Conservation (phyloP, 2,113 vertebrate genomes). For the Xenopus tropicalis region DNA sequence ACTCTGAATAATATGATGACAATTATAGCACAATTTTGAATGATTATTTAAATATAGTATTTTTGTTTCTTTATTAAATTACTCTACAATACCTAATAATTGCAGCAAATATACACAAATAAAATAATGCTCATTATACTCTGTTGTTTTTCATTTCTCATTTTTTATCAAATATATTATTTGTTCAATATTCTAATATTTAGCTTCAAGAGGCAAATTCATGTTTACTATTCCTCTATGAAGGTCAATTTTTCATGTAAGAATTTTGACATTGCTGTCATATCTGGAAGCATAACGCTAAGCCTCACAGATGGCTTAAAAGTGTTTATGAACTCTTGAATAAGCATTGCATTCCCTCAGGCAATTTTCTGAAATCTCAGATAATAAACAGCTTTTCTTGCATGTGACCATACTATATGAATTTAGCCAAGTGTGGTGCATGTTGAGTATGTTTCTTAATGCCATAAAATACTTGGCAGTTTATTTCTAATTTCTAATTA, state of each 20-base stretch:
- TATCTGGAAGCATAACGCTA: slow-evolving; percentile 37
- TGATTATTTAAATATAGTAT: too few species aligned
- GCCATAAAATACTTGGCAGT: too few species aligned
- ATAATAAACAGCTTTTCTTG: slow-evolving; percentile 39
- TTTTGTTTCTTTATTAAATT: too few species aligned
- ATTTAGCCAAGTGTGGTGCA: slow-evolving; percentile 13
- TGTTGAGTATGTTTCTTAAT: neutral
- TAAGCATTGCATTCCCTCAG: slow-evolving; percentile 29
- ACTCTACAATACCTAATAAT: too few species aligned
- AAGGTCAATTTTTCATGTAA: slow-evolving; percentile 38
- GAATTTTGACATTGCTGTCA: slow-evolving; percentile 38
- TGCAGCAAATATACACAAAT: slow-evolving; percentile 14
- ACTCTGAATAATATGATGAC: too few species aligned
- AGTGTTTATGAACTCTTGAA: slow-evolving; percentile 42
- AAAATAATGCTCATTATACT: neutral
- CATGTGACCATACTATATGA: slow-evolving; percentile 19
- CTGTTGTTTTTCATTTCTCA: neutral
- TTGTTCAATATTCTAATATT: slow-evolving; percentile 4
- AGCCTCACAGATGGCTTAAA: slow-evolving; percentile 42
- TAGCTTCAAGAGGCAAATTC: slow-evolving; percentile 12
- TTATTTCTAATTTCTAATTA: too few species aligned
- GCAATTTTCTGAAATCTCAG: slow-evolving; percentile 25
- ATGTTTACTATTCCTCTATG: slow-evolving; percentile 28
- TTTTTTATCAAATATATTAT: slow-evolving; percentile 2
- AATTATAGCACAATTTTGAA: too few species aligned